Evolutionary conservation across 2,888 invertebrate genomes (phyloP).

Genomic region (Agrenia bidenticulata): DNA sequence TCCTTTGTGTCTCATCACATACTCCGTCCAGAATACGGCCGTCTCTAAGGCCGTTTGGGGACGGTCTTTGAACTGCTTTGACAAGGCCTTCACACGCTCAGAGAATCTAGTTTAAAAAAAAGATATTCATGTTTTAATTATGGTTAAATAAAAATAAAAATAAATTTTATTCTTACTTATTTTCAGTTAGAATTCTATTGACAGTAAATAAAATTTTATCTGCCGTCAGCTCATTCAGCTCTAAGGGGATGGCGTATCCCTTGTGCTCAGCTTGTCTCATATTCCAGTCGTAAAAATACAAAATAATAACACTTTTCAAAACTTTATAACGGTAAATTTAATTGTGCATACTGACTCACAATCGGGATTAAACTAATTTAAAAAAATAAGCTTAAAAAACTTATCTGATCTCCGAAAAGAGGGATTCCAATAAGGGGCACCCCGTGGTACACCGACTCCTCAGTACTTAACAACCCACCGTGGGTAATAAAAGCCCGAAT

Average conservation of each 20-base stretch:
- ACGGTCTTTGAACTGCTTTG: constrained; percentile 28
- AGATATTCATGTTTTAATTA: too few relatives aligned
- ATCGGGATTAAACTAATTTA: too few relatives aligned
- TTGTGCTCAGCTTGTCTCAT: constrained; percentile 57
- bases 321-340: too few relatives aligned
- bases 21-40: constrained; percentile 52
- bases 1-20: constrained; percentile 53
- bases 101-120: too few relatives aligned
- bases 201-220: constrained; percentile 12
- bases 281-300: background rate
- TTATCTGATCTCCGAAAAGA: background rate
- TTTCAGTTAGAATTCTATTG: constrained; percentile 7
- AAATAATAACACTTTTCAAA: too few relatives aligned
- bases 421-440: constrained; percentile 59
- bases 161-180: background rate
- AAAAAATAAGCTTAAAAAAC: too few relatives aligned
- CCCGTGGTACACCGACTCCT: constrained; percentile 64
- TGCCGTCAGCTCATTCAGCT: constrained; percentile 6
- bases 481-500: constrained; percentile 66
- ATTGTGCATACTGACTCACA: too few relatives aligned
- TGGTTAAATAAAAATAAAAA: too few relatives aligned
- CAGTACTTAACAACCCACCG: constrained; percentile 66
- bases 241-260: constrained; percentile 21
- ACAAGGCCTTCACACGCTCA: background rate
- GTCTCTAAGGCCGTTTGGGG: constrained; percentile 55